Percentiles rank a stretch among this genome's conserved stretches.
phyloP scores from a whole-genome alignment of 2,797 vertebrate genomes.

The Podarcis siculus region DNA sequence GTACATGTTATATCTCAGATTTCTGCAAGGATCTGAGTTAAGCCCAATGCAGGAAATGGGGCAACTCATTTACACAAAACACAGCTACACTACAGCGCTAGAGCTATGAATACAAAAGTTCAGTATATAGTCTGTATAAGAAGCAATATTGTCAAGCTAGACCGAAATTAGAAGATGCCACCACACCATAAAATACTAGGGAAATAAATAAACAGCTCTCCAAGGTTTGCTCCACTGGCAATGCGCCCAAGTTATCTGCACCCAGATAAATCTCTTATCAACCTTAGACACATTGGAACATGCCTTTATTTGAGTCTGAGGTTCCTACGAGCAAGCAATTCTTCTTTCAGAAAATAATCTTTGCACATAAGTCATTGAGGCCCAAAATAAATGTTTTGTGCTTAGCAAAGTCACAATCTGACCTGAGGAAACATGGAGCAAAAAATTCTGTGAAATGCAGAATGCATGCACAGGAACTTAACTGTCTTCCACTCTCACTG shows the following conservation, averaged over 20 bases:
- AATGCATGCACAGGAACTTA: neutral
- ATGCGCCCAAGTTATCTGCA: neutral
- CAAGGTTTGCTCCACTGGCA: neutral
- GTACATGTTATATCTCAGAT: neutral
- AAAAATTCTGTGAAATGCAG: neutral
- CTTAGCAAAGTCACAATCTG: neutral
- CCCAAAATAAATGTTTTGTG: neutral
- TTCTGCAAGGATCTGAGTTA: neutral
- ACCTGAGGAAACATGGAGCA: neutral
- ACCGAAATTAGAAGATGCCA: neutral
- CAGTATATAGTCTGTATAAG: neutral
- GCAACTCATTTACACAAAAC: neutral
- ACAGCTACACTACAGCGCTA: neutral
- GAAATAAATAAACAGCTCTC: neutral
- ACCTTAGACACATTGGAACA: neutral
- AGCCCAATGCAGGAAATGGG: neutral
- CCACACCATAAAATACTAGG: neutral
- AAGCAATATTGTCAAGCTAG: neutral
- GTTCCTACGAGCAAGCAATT: neutral
- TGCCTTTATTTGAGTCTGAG: neutral
- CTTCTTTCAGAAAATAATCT: neutral
- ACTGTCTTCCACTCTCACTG: rapidly evolving
- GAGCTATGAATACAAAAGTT: neutral
- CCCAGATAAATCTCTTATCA: neutral
- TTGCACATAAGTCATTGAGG: neutral